Conservation (phyloP, 2,888 invertebrate species). For the Steinernema hermaphroditum region DNA sequence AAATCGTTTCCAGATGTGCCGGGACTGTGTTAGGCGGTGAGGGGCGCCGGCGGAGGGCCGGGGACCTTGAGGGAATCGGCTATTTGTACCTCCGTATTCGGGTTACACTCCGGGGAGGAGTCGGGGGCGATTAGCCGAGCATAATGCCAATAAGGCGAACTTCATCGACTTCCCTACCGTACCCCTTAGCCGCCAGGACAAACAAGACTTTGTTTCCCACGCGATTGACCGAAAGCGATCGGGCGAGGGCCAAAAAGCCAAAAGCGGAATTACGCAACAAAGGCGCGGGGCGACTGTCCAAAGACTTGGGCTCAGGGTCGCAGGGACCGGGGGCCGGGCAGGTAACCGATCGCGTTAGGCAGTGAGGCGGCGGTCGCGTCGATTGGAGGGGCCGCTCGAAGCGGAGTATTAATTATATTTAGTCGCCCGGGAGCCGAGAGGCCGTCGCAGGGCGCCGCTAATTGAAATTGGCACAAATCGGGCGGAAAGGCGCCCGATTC, state of each 20-base stretch:
- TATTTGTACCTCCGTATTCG: neutral
- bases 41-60: neutral
- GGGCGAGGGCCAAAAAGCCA: neutral
- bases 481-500: constrained; percentile 26
- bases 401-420: constrained; percentile 25
- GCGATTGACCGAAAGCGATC: constrained; percentile 5
- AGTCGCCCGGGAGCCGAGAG: neutral
- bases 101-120: constrained; percentile 7
- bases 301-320: neutral
- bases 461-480: constrained; percentile 28
- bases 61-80: too few relatives aligned
- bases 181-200: neutral
- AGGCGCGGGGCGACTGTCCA: neutral
- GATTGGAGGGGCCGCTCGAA: neutral
- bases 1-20: constrained; percentile 30
- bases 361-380: neutral
- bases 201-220: constrained; percentile 2
- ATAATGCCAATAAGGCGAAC: constrained; percentile 1
- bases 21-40: constrained; percentile 18
- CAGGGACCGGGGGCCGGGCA: neutral
- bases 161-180: neutral
- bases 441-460: neutral
- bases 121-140: neutral
- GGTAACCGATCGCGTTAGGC: neutral
- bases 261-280: constrained; percentile 3